Base-by-base conservation (phyloP, 2,888 invertebrate species). In the Congeria kusceri region DNA sequence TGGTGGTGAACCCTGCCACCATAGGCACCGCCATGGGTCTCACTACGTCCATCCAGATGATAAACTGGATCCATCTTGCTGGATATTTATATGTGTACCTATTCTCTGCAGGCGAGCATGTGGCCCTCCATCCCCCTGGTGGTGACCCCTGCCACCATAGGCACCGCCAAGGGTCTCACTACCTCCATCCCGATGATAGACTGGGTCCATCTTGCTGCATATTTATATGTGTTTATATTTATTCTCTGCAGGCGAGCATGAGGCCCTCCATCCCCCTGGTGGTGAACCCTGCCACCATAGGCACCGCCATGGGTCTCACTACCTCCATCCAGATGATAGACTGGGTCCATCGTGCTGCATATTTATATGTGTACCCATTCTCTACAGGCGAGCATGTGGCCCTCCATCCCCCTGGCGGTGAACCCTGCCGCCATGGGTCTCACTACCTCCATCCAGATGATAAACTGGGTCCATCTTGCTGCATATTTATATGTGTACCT, bases 1-100 rank as follows among this genome's bases (percentile, higher is more conserved):
- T 94, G 47, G 93, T 94, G 32, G 93, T 93, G 11, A 87, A 85
- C 57, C 92, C 92, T 82, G 89, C 93, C 4, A 92, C 92, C 2
- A 83, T 94, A n/a, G 94, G 94, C 7, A 93, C 93, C 57, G 94
- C 94, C 53, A 92, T 93, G 92, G 94, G 94, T 1, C 77, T 93
- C 4, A 93, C 93, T n/a, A 93, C 93, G 29, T 93, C 93, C 56
- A 86, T 93, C 59, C 93, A 94, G 87, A 93, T 93, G 93, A 90
- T 94, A n/a, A n/a, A n/a, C n/a, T n/a, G n/a, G n/a, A n/a, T n/a
- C n/a, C n/a, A n/a, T n/a, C n/a, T n/a, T n/a, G n/a, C n/a, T n/a
- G n/a, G n/a, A n/a, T n/a, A n/a, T n/a, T n/a, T n/a, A n/a, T n/a
- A n/a, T 32, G 32, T 32, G 32, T 39, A 13, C 15, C 9, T 1